Base-by-base conservation (phyloP, 2,888 invertebrate genomes). In the Thymelicus lineola region DNA sequence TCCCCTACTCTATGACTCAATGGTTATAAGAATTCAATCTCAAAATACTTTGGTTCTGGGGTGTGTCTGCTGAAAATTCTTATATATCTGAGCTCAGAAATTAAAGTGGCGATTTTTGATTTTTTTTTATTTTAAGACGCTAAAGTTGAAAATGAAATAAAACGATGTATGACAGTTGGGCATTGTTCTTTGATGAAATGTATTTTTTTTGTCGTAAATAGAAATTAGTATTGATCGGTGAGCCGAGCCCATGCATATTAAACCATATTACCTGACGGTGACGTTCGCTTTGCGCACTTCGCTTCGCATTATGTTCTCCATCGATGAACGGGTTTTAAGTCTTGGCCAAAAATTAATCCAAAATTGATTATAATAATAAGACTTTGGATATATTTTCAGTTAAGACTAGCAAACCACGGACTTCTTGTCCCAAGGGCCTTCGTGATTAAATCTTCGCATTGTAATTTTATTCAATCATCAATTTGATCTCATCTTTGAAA, bases 371-470 rank as follows among this genome's bases (percentile, higher is more conserved):
- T 53, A 28, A 7, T 12, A 53, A 53, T 28, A 50, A 67, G 53
- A 67, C 59, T 67, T 67, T 67, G 66, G 66, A 67, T 67, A 67
- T 67, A 67, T 67, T 67, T 67, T 67, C 60, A 67, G 66, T 60
- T 67, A 60, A 67, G 66, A 67, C 66, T 67, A 67, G 42, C 1
- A 60, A 67, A 67, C 66, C 66, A 67, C 50, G 9, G n/a, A 15
- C 7, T 17, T 60, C 17, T 15, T 15, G 28, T 45, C 35, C n/a
- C 57, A 35, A 46, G 20, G 48, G 15, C 15, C 20, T 15, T 38
- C 63, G 42, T 20, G n/a, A 61, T 1, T 46, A 9, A 20, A n/a
- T 65, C 42, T 55, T 55, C 55, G 20, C 45, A 64, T 28, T 7
- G 7, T 7, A 50, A 1, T 50, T 50, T 10, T 17, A 46, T 14